A percentile compares a stretch with the other conserved stretches of the same genome.
Conservation (phyloP, 2,797 vertebrate species). For the Jordanella pulchra region DNA sequence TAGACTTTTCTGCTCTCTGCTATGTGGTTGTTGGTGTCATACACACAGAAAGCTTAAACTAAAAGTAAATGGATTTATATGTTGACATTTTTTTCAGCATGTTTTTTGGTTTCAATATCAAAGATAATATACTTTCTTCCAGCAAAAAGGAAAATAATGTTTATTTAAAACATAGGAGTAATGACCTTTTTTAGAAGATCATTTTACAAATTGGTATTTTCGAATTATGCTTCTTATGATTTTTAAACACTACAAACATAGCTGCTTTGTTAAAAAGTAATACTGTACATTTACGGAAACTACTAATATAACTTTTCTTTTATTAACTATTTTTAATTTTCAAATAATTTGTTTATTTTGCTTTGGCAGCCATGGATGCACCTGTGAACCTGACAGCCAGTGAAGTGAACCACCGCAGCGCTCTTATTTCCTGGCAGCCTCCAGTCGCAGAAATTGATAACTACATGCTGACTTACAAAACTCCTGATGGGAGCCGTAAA, state of each 20-base stretch:
- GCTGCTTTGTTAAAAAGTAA: not conserved
- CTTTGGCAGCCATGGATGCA: slow-evolving; percentile 88
- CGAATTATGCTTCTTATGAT: not conserved
- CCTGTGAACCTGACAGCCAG: slow-evolving; percentile 92
- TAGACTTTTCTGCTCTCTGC: too few species aligned
- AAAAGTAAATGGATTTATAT: not conserved
- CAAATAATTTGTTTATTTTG: slow-evolving; percentile 2
- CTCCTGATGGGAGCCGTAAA: slow-evolving; percentile 88
- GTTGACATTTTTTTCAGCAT: not conserved
- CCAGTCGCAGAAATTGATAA: slow-evolving; percentile 92
- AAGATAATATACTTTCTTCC: not conserved
- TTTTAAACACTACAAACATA: not conserved
- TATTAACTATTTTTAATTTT: not conserved
- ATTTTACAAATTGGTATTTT: not conserved
- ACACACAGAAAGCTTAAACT: too few species aligned
- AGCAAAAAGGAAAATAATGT: not conserved
- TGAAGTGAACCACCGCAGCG: slow-evolving; percentile 91
- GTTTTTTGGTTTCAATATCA: not conserved
- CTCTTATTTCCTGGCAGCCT: slow-evolving; percentile 93
- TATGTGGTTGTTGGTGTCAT: too few species aligned
- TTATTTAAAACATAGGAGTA: not conserved
- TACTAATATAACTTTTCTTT: not conserved
- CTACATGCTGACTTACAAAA: slow-evolving; percentile 93
- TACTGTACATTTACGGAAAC: not conserved
- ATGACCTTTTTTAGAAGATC: not conserved